Percentiles rank a stretch among this genome's conserved stretches.
phyloP scores from a whole-genome alignment of 2,113 vertebrate genomes.

The Cyanistes caeruleus region DNA sequence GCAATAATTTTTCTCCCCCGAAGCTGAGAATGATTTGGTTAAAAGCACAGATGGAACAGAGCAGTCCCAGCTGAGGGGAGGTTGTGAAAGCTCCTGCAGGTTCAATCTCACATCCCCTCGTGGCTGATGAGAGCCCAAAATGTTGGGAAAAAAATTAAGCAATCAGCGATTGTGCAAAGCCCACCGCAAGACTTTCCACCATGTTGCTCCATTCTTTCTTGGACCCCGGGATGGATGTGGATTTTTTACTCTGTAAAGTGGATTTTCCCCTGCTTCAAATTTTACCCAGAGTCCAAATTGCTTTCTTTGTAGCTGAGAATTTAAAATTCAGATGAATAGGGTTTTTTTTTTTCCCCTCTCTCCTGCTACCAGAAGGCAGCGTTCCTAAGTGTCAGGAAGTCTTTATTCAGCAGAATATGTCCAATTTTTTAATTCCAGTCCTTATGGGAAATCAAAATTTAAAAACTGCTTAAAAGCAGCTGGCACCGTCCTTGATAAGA shows the following conservation, averaged over 20 bases:
- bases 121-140: not conserved
- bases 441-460: not conserved
- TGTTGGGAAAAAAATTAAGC: not conserved
- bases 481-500: not conserved
- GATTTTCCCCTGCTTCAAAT: not conserved
- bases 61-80: not conserved
- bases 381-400: not conserved
- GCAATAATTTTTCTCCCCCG: not conserved
- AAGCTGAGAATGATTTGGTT: not conserved
- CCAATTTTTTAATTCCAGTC: not conserved
- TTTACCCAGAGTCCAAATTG: not conserved
- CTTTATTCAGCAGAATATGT: not conserved
- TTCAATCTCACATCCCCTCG: not conserved
- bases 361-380: not conserved
- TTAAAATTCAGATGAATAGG: not conserved
- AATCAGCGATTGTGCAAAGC: conserved; percentile 22
- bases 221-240: not conserved
- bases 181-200: not conserved
- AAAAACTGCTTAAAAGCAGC: not conserved
- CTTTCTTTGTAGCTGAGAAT: not conserved
- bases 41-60: not conserved
- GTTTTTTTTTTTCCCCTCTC: not conserved
- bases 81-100: not conserved
- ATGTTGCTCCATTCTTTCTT: not conserved
- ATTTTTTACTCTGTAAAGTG: not conserved